Evolutionary conservation across 2,113 vertebrate species (phyloP).

Genomic region (Rhagologus leucostigma): DNA sequence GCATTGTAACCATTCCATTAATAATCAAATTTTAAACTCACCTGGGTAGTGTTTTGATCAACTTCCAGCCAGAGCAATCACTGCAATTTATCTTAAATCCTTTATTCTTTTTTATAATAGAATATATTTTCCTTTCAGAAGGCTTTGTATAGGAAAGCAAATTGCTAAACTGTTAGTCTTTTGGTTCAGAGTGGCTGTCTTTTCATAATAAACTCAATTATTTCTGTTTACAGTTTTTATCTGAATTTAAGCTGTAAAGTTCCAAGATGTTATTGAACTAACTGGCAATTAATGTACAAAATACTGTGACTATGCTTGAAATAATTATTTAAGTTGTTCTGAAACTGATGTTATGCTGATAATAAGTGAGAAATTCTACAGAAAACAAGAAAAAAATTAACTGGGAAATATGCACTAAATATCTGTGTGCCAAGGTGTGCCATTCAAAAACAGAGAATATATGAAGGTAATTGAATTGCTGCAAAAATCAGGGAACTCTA

Average conservation of each 20-base stretch:
- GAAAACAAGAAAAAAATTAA: not conserved
- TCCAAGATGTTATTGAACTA: not conserved
- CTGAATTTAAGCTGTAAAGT: not conserved
- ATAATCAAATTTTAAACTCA: not conserved
- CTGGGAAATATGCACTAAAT: not conserved
- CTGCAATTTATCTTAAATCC: not conserved
- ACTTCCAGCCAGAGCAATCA: not conserved
- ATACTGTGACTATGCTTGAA: not conserved
- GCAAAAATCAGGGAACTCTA: not conserved
- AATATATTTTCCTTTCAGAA: not conserved
- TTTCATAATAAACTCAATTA: not conserved
- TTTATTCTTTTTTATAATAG: not conserved
- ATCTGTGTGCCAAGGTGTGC: not conserved
- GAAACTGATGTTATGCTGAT: not conserved
- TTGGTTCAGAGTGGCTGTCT: not conserved
- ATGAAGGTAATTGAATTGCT: not conserved
- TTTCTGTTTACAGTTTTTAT: not conserved
- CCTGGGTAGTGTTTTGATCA: not conserved
- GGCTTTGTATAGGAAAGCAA: not conserved
- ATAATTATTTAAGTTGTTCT: not conserved
- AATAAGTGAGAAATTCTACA: not conserved
- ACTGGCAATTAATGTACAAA: not conserved
- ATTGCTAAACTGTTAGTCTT: not conserved
- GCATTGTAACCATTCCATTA: not conserved
- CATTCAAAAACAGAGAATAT: not conserved